Evolutionary conservation across 2,113 vertebrate genomes (phyloP).

Genomic region (Coracopsis vasa): DNA sequence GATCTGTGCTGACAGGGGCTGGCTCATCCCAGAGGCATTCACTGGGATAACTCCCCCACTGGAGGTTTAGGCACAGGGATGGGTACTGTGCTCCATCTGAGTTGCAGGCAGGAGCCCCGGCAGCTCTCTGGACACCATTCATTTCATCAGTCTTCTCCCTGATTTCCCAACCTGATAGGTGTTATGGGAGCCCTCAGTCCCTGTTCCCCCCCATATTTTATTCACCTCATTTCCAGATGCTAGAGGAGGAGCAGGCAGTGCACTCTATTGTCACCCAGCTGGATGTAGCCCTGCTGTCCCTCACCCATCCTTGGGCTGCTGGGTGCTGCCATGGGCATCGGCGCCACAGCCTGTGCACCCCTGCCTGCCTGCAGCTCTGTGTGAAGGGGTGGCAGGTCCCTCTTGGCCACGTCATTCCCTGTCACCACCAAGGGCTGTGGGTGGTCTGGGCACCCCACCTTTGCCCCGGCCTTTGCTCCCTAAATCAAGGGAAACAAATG

Average conservation of each 20-base stretch:
- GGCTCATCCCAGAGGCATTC: neutral
- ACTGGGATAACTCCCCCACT: neutral
- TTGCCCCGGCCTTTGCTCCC: neutral
- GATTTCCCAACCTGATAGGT: neutral
- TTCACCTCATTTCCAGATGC: neutral
- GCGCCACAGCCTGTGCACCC: neutral
- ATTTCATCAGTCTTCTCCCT: neutral
- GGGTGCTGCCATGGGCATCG: rapidly evolving
- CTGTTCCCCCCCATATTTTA: neutral
- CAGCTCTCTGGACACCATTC: neutral
- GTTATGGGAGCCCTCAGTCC: neutral
- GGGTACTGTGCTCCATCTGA: rapidly evolving
- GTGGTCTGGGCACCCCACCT: neutral
- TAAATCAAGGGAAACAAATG: neutral
- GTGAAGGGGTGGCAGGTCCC: neutral
- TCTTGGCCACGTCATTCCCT: neutral
- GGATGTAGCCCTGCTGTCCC: neutral
- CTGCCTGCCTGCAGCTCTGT: neutral
- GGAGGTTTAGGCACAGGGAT: neutral
- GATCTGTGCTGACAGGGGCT: neutral
- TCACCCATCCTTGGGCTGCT: neutral
- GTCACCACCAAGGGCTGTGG: neutral
- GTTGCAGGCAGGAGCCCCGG: neutral
- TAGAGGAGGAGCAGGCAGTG: neutral
- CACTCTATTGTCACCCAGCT: neutral